A percentile compares a stretch with the other conserved stretches of the same genome.
Conservation (phyloP, 30 jellyfish, hydroid and myxozoan genomes). For the Cassiopea andromeda region DNA sequence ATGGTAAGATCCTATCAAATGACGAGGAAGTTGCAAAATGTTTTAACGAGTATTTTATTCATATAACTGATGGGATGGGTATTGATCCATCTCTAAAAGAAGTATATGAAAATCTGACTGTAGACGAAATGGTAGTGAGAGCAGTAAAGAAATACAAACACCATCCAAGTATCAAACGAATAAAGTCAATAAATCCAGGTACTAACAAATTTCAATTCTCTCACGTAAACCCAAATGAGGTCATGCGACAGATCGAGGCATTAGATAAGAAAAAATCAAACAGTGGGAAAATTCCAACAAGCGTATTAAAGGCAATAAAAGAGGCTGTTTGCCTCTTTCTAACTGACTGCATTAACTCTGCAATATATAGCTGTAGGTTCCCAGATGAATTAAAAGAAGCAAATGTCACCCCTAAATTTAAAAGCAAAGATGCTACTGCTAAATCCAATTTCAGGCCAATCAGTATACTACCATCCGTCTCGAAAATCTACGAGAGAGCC, state of each 20-base stretch:
- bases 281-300: slow-evolving; percentile 18
- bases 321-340: slow-evolving; percentile 9
- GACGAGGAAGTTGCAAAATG: slow-evolving; percentile 26
- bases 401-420: not conserved
- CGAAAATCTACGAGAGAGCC: slow-evolving; percentile 10
- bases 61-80: slow-evolving; percentile 6
- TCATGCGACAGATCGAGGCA: not conserved
- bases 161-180: slow-evolving; percentile 15
- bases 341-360: slow-evolving; percentile 28
- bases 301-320: not conserved
- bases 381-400: slow-evolving; percentile 20
- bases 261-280: not conserved
- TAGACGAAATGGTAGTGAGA: slow-evolving; percentile 3
- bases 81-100: slow-evolving; percentile 4
- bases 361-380: not conserved
- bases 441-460: slow-evolving; percentile 10
- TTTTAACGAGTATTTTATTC: slow-evolving; percentile 4
- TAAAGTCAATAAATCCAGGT: not conserved
- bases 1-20: not conserved
- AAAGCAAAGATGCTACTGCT: not conserved
- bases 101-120: not conserved
- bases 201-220: slow-evolving; percentile 3
- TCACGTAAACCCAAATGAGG: slow-evolving; percentile 22
- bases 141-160: slow-evolving; percentile 19
- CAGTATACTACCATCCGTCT: slow-evolving; percentile 12